Evolutionary conservation across 1,140 invertebrate species (phyloP).

Genomic region (Riptortus pedestris): DNA sequence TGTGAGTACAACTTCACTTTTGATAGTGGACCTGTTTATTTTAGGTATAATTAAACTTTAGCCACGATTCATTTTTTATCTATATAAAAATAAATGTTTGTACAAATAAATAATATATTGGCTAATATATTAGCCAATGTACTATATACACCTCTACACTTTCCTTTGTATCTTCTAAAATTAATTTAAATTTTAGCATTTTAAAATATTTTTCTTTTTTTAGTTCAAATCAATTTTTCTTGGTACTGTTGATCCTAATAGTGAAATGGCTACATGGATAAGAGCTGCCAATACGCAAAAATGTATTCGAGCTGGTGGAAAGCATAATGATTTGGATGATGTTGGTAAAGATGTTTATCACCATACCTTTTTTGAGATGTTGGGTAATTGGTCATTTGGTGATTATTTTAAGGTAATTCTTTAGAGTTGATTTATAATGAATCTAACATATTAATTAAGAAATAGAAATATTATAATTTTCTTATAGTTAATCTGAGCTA

Average conservation of each 20-base stretch:
- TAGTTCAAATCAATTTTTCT: slow-evolving; percentile 97
- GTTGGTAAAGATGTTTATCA: slow-evolving; percentile 99
- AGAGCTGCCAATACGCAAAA: slow-evolving; percentile 91
- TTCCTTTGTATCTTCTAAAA: no score
- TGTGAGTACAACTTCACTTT: no score
- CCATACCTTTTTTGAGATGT: slow-evolving; percentile 99
- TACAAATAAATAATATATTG: no score
- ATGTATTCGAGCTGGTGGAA: slow-evolving; percentile 97
- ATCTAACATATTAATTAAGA: neutral
- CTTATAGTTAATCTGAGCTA: no score
- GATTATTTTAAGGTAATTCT: slow-evolving; percentile 93
- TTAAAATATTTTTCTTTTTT: slow-evolving; percentile 31
- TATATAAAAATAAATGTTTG: no score
- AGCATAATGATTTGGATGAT: slow-evolving; percentile 99
- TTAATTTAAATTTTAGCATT: no score
- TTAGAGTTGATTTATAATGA: slow-evolving; percentile 1
- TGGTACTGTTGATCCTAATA: slow-evolving; percentile 90
- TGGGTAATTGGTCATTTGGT: slow-evolving; percentile 99
- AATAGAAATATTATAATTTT: neutral
- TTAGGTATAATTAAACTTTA: no score
- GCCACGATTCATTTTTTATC: no score
- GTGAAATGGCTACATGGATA: slow-evolving; percentile 80
- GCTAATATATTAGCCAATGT: no score
- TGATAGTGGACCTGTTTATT: no score
- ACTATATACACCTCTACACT: no score